A percentile compares a stretch with the other conserved stretches of the same genome.
These are phyloP conservation scores for human DNA, from an alignment of 2,113 vertebrate species.

Conservation along the genomic window DNA sequence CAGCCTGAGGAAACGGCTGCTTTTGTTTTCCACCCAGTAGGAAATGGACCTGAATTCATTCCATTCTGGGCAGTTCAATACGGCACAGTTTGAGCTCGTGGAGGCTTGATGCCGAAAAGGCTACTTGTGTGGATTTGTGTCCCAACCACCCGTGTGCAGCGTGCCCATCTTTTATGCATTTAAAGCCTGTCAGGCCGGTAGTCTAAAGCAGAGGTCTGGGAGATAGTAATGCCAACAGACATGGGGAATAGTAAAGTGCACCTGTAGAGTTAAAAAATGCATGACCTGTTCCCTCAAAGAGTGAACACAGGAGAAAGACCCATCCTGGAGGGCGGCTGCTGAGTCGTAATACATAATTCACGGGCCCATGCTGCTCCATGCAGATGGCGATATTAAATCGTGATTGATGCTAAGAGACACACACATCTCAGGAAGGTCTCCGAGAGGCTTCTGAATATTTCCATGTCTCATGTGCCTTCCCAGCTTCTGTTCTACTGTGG, in stretches of 20 bases:
- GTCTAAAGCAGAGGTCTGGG: slow-evolving; percentile 62
- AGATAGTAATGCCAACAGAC: slow-evolving; percentile 64
- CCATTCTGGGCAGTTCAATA: slow-evolving; percentile 54
- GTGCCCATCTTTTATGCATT: slow-evolving; percentile 71
- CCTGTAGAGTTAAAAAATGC: slow-evolving; percentile 81
- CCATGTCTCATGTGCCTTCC: slow-evolving; percentile 42
- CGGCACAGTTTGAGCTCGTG: slow-evolving; percentile 52
- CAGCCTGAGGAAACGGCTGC: slow-evolving; percentile 69
- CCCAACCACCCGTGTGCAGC: not conserved
- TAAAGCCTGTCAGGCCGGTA: slow-evolving; percentile 57
- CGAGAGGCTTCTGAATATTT: slow-evolving; percentile 61
- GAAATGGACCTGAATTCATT: slow-evolving; percentile 74
- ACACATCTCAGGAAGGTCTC: slow-evolving; percentile 67
- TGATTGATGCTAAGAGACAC: slow-evolving; percentile 76
- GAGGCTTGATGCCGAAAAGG: slow-evolving; percentile 52
- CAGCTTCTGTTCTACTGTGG: slow-evolving; percentile 27
- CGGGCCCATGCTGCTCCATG: slow-evolving; percentile 77
- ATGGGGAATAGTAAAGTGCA: slow-evolving; percentile 60
- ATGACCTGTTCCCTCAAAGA: slow-evolving; percentile 75
- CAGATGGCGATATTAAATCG: slow-evolving; percentile 80
- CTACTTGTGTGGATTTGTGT: slow-evolving; percentile 64
- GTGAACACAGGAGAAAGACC: slow-evolving; percentile 65
- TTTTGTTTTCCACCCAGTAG: slow-evolving; percentile 74
- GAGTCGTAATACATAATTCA: slow-evolving; percentile 82
- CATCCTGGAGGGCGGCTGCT: slow-evolving; percentile 69